Evolutionary conservation across 2,888 invertebrate genomes (phyloP).

Genomic region (Drosophila leonis): DNA sequence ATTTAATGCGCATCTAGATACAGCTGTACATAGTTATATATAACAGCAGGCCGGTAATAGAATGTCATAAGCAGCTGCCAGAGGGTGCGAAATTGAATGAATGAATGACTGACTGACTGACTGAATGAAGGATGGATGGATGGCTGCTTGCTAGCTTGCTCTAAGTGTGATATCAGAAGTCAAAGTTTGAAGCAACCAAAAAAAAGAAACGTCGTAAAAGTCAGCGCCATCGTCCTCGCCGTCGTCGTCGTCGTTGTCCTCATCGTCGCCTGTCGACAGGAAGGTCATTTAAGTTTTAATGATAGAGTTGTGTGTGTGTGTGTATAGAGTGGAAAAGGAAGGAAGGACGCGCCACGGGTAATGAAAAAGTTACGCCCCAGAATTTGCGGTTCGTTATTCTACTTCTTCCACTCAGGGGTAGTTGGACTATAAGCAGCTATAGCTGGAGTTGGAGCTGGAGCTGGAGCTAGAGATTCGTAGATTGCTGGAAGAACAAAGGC

Average conservation of each 20-base stretch:
- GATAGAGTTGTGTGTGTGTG: conserved; percentile 66
- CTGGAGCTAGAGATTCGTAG: conserved; percentile 11
- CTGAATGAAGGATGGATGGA: conserved; percentile 6
- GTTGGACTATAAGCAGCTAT: not conserved
- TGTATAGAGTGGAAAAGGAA: conserved; percentile 34
- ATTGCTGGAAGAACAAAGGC: conserved; percentile 67
- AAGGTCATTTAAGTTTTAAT: conserved; percentile 81
- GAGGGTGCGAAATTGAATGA: conserved; percentile 38
- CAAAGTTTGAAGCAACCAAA: conserved; percentile 63
- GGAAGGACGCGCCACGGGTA: conserved; percentile 61
- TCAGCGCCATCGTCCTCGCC: conserved; percentile 22
- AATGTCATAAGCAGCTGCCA: conserved; percentile 74
- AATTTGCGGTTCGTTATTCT: conserved; percentile 47
- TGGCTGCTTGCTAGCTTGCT: conserved; percentile 17
- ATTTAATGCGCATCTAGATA: conserved; percentile 78
- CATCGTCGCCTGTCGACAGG: conserved; percentile 60
- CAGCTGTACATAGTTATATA: conserved; percentile 50
- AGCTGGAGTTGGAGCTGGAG: not conserved
- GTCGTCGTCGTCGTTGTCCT: not conserved
- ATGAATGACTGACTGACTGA: conserved; percentile 30
- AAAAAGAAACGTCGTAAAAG: conserved; percentile 53
- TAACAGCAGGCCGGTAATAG: conserved; percentile 65
- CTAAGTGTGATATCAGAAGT: conserved; percentile 72
- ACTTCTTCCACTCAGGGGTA: conserved; percentile 25
- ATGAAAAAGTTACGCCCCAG: conserved; percentile 54